Evolutionary conservation across 2,113 vertebrate genomes (phyloP).

Genomic region (Brevimyrus niger): DNA sequence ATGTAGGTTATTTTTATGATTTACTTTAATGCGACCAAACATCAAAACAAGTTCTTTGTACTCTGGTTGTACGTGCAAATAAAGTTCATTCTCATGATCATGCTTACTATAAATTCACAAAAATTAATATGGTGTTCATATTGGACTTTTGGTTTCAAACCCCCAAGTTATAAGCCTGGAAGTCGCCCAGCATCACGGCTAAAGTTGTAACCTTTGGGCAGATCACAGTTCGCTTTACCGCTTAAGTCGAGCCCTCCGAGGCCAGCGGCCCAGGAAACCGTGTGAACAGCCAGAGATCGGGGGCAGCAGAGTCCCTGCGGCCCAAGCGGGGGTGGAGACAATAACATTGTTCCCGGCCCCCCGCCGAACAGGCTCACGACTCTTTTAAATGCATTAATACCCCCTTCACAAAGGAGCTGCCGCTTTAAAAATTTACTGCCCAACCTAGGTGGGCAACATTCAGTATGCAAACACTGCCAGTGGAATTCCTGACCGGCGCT

Average conservation of each 20-base stretch:
- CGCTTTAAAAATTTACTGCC: slow-evolving; percentile 39
- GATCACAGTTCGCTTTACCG: neutral
- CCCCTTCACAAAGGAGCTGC: slow-evolving; percentile 32
- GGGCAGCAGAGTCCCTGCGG: slow-evolving; percentile 26
- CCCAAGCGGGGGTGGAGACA: slow-evolving; percentile 33
- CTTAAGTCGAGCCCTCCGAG: neutral
- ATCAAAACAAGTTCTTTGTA: neutral
- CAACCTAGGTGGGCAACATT: slow-evolving; percentile 36
- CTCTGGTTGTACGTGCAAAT: neutral
- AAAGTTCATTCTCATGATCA: neutral
- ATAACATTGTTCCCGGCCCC: slow-evolving; percentile 34
- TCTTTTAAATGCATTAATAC: slow-evolving; percentile 39
- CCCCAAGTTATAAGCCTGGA: neutral
- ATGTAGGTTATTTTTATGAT: neutral
- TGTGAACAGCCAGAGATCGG: slow-evolving; percentile 26
- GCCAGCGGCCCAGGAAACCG: neutral
- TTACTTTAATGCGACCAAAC: neutral
- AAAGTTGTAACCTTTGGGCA: neutral
- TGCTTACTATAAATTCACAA: neutral
- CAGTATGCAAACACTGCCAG: slow-evolving; percentile 23
- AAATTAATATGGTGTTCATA: neutral
- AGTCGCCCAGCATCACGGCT: neutral
- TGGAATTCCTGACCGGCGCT: slow-evolving; percentile 7
- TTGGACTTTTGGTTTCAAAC: neutral
- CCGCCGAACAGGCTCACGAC: slow-evolving; percentile 16